Evolutionary conservation across 2,888 invertebrate genomes (phyloP).

Genomic region (Phorcus lineatus): DNA sequence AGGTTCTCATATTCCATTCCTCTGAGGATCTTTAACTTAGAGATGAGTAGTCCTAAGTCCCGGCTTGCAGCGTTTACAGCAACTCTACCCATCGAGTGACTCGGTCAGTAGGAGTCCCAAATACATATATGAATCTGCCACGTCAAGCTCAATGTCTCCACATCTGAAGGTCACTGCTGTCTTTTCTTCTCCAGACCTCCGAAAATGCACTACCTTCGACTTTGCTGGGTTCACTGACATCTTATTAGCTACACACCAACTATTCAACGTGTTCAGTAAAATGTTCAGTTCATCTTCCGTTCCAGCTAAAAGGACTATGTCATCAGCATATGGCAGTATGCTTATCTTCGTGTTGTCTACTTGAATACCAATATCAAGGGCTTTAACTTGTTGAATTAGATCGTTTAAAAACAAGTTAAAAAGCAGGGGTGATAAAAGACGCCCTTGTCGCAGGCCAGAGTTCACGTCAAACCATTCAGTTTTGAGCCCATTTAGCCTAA

Average conservation of each 20-base stretch:
- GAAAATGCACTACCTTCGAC: too few species aligned
- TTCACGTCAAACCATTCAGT: too few species aligned
- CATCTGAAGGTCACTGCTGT: neutral
- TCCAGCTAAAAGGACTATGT: too few species aligned
- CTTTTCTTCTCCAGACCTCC: neutral
- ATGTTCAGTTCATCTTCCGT: too few species aligned
- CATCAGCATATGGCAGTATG: too few species aligned
- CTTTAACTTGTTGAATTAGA: too few species aligned
- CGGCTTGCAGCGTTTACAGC: slow-evolving; percentile 14
- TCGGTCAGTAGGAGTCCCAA: slow-evolving; percentile 18
- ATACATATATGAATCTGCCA: neutral
- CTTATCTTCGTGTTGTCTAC: too few species aligned
- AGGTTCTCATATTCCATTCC: neutral
- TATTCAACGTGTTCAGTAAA: neutral
- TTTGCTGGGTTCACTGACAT: neutral
- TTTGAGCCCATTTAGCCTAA: too few species aligned
- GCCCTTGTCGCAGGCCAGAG: too few species aligned
- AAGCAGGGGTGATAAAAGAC: too few species aligned
- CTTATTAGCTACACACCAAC: neutral
- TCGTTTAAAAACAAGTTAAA: too few species aligned
- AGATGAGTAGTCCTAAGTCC: slow-evolving; percentile 21
- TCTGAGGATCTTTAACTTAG: slow-evolving; percentile 18
- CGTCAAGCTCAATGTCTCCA: neutral
- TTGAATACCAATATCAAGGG: too few species aligned
- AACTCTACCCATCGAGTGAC: slow-evolving; percentile 20